Conservation (phyloP, 2,888 invertebrate species). For the Galerucella pusilla region DNA sequence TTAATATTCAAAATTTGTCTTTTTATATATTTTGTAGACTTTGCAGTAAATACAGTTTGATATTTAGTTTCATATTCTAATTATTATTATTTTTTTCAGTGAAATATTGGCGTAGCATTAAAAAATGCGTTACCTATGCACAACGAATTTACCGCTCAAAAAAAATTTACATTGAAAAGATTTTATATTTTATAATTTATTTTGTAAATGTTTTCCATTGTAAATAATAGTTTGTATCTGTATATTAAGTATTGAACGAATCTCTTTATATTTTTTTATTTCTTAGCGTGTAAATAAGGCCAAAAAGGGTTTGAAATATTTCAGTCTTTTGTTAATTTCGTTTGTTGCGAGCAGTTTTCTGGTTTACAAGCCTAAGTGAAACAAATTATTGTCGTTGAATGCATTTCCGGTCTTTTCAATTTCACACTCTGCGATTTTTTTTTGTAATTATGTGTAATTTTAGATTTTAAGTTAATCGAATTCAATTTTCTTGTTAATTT, state of each 20-base stretch:
- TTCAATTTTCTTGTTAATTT: slow-evolving; percentile 4
- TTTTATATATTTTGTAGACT: too few relatives aligned
- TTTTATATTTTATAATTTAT: slow-evolving; percentile 42
- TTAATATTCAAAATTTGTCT: too few relatives aligned
- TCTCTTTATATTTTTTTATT: slow-evolving; percentile 43
- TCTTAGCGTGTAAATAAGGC: slow-evolving; percentile 31
- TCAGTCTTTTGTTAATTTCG: slow-evolving; percentile 43
- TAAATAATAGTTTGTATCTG: slow-evolving; percentile 40
- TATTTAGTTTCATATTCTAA: slow-evolving; percentile 2
- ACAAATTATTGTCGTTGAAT: background rate
- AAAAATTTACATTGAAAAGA: slow-evolving; percentile 20
- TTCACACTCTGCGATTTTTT: background rate
- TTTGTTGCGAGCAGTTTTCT: slow-evolving; percentile 11
- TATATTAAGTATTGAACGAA: slow-evolving; percentile 44
- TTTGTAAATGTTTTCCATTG: slow-evolving; percentile 41
- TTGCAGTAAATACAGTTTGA: background rate
- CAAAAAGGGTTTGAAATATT: slow-evolving; percentile 23
- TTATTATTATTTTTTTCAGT: slow-evolving; percentile 42
- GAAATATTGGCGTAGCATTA: slow-evolving; percentile 47
- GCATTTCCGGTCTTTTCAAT: background rate
- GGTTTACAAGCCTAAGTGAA: background rate
- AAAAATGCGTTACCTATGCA: slow-evolving; percentile 13
- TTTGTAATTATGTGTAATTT: slow-evolving; percentile 4
- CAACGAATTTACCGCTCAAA: slow-evolving; percentile 44
- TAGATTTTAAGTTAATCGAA: slow-evolving; percentile 9